A percentile compares a stretch with the other conserved stretches of the same genome.
These are phyloP conservation scores for Dioctria linearis DNA, from an alignment of 2,888 invertebrate genomes.

Conservation along the genomic window DNA sequence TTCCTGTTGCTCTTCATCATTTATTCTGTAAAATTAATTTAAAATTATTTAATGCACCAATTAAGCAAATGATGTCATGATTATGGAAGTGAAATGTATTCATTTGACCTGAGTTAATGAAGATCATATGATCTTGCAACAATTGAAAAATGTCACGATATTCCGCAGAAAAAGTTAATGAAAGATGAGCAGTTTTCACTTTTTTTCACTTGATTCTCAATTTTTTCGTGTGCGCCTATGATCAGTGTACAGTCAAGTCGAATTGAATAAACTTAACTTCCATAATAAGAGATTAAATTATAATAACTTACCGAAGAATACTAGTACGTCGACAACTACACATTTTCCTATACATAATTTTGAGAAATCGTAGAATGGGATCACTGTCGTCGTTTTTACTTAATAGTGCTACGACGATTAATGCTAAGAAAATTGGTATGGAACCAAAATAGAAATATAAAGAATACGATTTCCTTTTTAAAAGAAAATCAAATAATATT, in stretches of 20 bases:
- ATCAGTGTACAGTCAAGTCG: background rate
- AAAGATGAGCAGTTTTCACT: no score
- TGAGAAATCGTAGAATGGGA: slow-evolving; percentile 76
- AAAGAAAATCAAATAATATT: slow-evolving; percentile 85
- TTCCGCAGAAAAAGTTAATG: no score
- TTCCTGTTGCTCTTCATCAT: slow-evolving; percentile 77
- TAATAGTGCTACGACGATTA: slow-evolving; percentile 76
- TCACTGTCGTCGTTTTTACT: slow-evolving; percentile 88
- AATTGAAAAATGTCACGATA: no score
- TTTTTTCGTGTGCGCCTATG: no score
- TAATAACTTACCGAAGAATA: slow-evolving; percentile 66
- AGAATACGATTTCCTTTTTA: slow-evolving; percentile 79
- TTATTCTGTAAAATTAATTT: slow-evolving; percentile 67
- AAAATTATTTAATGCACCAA: background rate
- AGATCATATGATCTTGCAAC: no score
- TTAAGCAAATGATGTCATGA: no score
- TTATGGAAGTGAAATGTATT: no score
- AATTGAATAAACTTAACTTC: no score
- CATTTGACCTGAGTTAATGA: no score
- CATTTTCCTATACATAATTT: slow-evolving; percentile 68
- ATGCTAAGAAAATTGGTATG: slow-evolving; percentile 79
- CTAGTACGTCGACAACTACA: slow-evolving; percentile 67
- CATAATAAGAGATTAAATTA: background rate
- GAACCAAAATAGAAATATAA: slow-evolving; percentile 84
- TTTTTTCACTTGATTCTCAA: no score